A percentile compares a stretch with the other conserved stretches of the same genome.
phyloP scores from a whole-genome alignment of 2,113 vertebrate genomes.

The Eulemur rufifrons region DNA sequence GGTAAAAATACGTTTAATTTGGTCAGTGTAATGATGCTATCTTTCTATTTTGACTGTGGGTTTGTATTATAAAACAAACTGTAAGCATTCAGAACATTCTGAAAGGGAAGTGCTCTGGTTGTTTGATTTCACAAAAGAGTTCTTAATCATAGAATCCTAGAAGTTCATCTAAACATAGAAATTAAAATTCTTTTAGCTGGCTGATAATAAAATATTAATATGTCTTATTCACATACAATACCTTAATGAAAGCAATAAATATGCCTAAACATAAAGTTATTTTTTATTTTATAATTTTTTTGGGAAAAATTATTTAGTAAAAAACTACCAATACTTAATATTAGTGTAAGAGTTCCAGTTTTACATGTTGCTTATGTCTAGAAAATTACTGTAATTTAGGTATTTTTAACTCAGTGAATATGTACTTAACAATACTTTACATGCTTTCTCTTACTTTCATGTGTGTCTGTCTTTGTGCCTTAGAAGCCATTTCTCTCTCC shows the following conservation, averaged over 20 bases:
- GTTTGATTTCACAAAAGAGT: background rate
- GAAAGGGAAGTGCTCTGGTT: constrained; percentile 4
- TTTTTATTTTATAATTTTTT: background rate
- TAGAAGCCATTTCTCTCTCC: background rate
- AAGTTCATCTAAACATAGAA: constrained; percentile 2
- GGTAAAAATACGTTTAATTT: background rate
- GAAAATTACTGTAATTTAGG: background rate
- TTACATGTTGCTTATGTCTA: background rate
- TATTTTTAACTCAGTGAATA: background rate
- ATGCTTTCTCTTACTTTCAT: background rate
- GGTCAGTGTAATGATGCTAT: background rate
- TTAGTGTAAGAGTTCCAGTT: background rate
- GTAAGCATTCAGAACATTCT: background rate
- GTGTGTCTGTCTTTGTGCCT: background rate
- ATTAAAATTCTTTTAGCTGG: background rate
- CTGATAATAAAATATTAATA: constrained; percentile 11
- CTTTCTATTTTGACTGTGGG: background rate
- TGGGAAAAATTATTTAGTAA: background rate
- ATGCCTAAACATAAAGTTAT: background rate
- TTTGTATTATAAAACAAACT: background rate
- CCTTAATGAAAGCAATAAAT: background rate
- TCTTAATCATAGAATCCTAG: background rate
- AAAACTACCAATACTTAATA: background rate
- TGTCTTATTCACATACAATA: background rate
- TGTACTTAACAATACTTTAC: background rate